Evolutionary conservation across 2,113 vertebrate species (phyloP), one percentile per base, ranked within the genome.

Genomic region (Motacilla tschutschensis): DNA sequence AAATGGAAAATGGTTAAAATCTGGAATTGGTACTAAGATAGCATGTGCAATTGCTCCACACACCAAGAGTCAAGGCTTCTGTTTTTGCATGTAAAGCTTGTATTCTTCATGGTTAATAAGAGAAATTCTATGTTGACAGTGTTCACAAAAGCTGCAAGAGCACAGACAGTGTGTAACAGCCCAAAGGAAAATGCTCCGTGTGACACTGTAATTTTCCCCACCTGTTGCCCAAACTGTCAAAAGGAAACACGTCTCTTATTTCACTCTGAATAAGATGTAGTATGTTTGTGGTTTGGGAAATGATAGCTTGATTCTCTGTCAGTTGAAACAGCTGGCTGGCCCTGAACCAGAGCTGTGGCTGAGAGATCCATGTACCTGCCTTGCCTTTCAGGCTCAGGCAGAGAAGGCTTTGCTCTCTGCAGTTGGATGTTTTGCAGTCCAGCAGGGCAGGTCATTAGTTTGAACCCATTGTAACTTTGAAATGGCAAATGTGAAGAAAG

Each of bases 221-320:
- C 86, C 93, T 95, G 88, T 79, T 88, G 41, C 75, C 41, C 57
- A 79, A 94, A 92, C 85, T 81, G 66, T 79, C 77, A 91, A 63
- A 87, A 91, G 71, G 86, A 91, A 93, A 53, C 64, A 28, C 0
- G 0, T 79, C 74, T 93, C 87, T 86, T n/a, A 57, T 94, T 94
- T 92, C 79, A 29, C n/a, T 86, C 33, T 77, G 92, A 92, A 64
- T 82, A 78, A 92, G 87, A 79, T 26, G 73, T 31, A 71, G 65
- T 19, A 14, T 82, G 75, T 74, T 41, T 88, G 83, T 88, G 92
- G 93, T 93, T 77, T 91, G 83, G 67, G 84, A 93, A 82, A 82
- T 26, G 84, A 77, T 82, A 72, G 72, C 44, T 88, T 44, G 60
- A 24, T 55, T 59, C 70, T 89, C 55, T 79, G 88, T 86, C 77